A percentile compares a stretch with the other conserved stretches of the same genome.
These are phyloP conservation scores for Herpetotheres cachinnans DNA, from an alignment of 2,113 vertebrate genomes.

Conservation along the genomic window DNA sequence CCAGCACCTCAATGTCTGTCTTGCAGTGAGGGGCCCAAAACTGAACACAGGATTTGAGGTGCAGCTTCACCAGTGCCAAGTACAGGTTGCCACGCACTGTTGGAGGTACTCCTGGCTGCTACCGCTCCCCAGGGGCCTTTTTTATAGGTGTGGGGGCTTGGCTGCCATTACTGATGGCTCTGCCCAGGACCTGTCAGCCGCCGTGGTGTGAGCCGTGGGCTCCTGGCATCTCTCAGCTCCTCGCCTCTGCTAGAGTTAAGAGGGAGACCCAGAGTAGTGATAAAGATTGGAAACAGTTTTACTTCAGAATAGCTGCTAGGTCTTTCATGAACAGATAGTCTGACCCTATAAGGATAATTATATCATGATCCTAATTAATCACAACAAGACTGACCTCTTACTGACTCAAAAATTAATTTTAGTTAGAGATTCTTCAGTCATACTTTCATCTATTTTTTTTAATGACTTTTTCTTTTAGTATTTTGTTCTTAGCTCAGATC, in stretches of 20 bases:
- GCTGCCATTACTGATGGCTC: neutral
- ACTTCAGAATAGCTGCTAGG: neutral
- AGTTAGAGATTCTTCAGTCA: neutral
- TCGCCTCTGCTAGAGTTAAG: neutral
- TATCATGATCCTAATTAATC: neutral
- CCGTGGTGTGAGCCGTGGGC: accelerated
- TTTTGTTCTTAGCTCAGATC: neutral
- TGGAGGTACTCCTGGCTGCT: neutral
- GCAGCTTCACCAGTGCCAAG: no score
- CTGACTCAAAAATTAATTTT: neutral
- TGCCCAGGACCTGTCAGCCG: accelerated
- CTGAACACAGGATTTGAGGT: no score
- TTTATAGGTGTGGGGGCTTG: neutral
- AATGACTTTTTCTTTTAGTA: neutral
- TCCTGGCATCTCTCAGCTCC: neutral
- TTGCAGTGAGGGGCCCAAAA: no score
- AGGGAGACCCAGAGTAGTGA: neutral
- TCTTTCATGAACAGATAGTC: neutral
- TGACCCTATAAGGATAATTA: neutral
- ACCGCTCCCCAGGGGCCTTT: neutral
- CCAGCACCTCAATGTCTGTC: no score
- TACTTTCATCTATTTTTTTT: neutral
- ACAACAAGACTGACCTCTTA: neutral
- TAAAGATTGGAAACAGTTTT: neutral
- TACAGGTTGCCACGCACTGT: no score